A percentile compares a stretch with the other conserved stretches of the same genome.
These are phyloP conservation scores for Drosophila nannoptera DNA, from an alignment of 1,140 invertebrate genomes.

Conservation along the genomic window DNA sequence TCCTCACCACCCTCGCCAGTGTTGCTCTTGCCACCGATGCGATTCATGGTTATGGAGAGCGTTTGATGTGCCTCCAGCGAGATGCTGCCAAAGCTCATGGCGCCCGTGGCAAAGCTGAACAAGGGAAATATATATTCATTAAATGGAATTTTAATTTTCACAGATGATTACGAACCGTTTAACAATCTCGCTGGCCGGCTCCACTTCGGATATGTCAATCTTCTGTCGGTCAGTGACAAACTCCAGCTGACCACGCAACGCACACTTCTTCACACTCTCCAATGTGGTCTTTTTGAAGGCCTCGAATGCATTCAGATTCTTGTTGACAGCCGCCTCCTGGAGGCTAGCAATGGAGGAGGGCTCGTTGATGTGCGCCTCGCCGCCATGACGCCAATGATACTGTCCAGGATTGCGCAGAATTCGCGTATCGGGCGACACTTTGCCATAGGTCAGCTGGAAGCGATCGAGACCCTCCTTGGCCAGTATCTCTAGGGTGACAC, in stretches of 20 bases:
- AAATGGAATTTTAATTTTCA: not conserved
- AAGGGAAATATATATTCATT: not conserved
- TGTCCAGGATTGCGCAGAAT: conserved; percentile 95
- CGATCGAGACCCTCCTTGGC: conserved; percentile 92
- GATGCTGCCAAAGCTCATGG: conserved; percentile 83
- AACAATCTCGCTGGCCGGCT: conserved; percentile 95
- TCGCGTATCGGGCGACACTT: conserved; percentile 85
- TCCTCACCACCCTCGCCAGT: conserved; percentile 97
- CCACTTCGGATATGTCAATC: conserved; percentile 93
- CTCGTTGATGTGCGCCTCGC: conserved; percentile 99
- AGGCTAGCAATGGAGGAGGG: conserved; percentile 95
- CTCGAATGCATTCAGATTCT: conserved; percentile 91
- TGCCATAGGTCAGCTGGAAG: conserved; percentile 89
- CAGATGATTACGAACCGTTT: conserved; percentile 85
- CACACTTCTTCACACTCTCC: conserved; percentile 92
- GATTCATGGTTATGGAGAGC: conserved; percentile 98
- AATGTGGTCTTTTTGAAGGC: conserved; percentile 92
- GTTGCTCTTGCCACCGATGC: conserved; percentile 96
- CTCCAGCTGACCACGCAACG: conserved; percentile 95
- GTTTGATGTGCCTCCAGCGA: conserved; percentile 95
- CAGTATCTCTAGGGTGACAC: conserved; percentile 93
- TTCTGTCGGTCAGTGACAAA: conserved; percentile 87
- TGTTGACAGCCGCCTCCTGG: conserved; percentile 92
- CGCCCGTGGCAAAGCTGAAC: conserved; percentile 79
- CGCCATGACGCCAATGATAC: conserved; percentile 97